These are phyloP conservation scores for Branchellion lobata DNA, from an alignment of 2,888 invertebrate genomes.

Conservation along the genomic window DNA sequence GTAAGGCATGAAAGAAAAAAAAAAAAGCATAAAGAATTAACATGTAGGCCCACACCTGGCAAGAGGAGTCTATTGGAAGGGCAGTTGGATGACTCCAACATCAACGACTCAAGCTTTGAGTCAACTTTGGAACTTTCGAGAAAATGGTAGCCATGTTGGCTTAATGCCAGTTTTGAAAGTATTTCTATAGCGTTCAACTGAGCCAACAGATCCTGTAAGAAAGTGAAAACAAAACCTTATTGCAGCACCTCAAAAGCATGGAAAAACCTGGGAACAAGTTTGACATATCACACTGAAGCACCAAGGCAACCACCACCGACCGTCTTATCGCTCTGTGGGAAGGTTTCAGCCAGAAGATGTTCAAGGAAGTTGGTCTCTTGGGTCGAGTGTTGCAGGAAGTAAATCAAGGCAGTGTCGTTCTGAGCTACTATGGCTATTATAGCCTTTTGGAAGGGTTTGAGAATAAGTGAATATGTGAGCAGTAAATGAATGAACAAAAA, in stretches of 20 bases:
- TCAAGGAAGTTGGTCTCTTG: slow-evolving; percentile 65
- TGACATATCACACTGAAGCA: too few species aligned
- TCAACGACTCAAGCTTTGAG: slow-evolving; percentile 68
- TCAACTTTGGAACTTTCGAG: slow-evolving; percentile 73
- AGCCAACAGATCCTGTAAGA: slow-evolving; percentile 71
- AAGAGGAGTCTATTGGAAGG: slow-evolving; percentile 70
- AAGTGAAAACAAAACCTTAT: too few species aligned
- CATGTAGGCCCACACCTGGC: slow-evolving; percentile 67
- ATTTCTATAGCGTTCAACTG: slow-evolving; percentile 80
- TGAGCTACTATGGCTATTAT: slow-evolving; percentile 18
- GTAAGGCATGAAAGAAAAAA: too few species aligned
- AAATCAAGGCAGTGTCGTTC: background rate
- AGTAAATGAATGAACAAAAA: too few species aligned
- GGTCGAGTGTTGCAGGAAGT: background rate
- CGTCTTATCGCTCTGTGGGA: slow-evolving; percentile 64
- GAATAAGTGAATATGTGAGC: too few species aligned
- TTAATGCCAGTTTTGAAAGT: slow-evolving; percentile 72
- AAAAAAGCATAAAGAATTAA: too few species aligned
- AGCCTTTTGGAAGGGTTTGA: too few species aligned
- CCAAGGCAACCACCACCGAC: too few species aligned
- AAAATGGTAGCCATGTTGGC: slow-evolving; percentile 74
- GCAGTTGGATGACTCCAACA: slow-evolving; percentile 67
- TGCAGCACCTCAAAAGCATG: too few species aligned
- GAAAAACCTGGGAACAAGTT: too few species aligned
- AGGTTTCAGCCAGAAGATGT: slow-evolving; percentile 69